These are phyloP conservation scores for Euzophera pinguis DNA, from an alignment of 2,888 invertebrate genomes.

Conservation along the genomic window DNA sequence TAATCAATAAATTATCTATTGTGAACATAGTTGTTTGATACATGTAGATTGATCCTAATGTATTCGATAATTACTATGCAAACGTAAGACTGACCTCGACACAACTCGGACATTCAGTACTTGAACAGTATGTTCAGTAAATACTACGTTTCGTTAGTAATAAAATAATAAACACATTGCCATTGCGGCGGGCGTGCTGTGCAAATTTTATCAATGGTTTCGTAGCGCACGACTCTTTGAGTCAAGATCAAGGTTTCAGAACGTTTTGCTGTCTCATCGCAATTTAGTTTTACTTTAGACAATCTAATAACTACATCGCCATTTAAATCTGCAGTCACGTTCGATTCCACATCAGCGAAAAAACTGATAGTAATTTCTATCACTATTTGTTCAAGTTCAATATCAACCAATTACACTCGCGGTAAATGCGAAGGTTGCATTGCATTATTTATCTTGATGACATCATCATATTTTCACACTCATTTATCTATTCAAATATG, in stretches of 20 bases:
- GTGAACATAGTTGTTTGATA: conserved; percentile 1
- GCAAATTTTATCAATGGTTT: conserved; percentile 3
- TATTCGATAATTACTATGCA: conserved; percentile 2
- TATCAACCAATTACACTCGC: not conserved
- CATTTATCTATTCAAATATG: too few relatives aligned
- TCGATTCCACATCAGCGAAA: not conserved
- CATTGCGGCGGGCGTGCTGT: not conserved
- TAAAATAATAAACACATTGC: not conserved
- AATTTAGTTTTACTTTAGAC: not conserved
- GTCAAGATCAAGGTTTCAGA: conserved; percentile 6
- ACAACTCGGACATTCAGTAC: not conserved
- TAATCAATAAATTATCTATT: not conserved
- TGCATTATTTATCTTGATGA: not conserved
- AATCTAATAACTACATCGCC: not conserved
- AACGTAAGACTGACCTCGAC: conserved; percentile 5
- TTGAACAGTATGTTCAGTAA: not conserved
- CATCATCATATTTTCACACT: not conserved
- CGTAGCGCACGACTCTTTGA: not conserved
- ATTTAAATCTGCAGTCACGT: conserved; percentile 1
- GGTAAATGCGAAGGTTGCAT: not conserved
- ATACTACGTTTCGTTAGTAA: not conserved
- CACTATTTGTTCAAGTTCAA: not conserved
- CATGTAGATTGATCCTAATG: not conserved
- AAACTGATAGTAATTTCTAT: not conserved
- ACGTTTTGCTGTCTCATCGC: conserved; percentile 1